Evolutionary conservation across 2,888 invertebrate genomes (phyloP).

Genomic region (Drosophila paramelanica): DNA sequence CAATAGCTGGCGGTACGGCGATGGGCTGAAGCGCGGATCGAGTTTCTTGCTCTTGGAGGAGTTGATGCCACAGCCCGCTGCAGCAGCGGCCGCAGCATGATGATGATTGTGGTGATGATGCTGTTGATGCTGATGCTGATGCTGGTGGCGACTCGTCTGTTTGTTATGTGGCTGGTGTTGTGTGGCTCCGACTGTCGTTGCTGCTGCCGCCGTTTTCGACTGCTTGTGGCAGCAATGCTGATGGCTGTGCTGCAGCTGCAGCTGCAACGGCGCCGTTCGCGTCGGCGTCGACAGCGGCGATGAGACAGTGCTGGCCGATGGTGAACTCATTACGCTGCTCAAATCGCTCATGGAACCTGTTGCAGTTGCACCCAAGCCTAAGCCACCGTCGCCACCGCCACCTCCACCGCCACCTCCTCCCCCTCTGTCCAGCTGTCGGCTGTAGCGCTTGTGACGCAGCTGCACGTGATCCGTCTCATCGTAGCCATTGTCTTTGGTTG

Average conservation of each 20-base stretch:
- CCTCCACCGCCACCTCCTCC: slow-evolving; percentile 45
- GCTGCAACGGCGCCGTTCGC: slow-evolving; percentile 74
- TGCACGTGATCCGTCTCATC: slow-evolving; percentile 81
- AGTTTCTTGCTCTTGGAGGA: slow-evolving; percentile 84
- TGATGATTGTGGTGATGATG: slow-evolving; percentile 57
- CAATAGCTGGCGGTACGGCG: slow-evolving; percentile 86
- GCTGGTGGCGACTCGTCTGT: slow-evolving; percentile 62
- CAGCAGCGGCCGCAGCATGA: slow-evolving; percentile 44
- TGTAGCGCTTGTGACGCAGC: slow-evolving; percentile 77
- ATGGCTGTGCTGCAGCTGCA: slow-evolving; percentile 67
- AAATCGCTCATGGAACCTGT: slow-evolving; percentile 76
- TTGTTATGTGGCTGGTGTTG: slow-evolving; percentile 56
- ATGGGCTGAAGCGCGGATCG: slow-evolving; percentile 83
- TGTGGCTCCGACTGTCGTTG: slow-evolving; percentile 45
- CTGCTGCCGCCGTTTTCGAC: slow-evolving; percentile 46
- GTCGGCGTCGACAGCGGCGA: slow-evolving; percentile 83
- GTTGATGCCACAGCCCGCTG: slow-evolving; percentile 40
- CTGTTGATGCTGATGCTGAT: slow-evolving; percentile 53
- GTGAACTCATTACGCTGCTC: slow-evolving; percentile 81
- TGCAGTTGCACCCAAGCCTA: slow-evolving; percentile 17
- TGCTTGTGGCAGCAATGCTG: slow-evolving; percentile 81
- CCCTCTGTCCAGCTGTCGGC: slow-evolving; percentile 61
- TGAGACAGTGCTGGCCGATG: slow-evolving; percentile 82
- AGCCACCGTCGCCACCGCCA: slow-evolving; percentile 32
- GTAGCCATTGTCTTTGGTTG: slow-evolving; percentile 64